A percentile compares a stretch with the other conserved stretches of the same genome.
phyloP scores from a whole-genome alignment of 2,888 invertebrate genomes.

The Xanthia togata region DNA sequence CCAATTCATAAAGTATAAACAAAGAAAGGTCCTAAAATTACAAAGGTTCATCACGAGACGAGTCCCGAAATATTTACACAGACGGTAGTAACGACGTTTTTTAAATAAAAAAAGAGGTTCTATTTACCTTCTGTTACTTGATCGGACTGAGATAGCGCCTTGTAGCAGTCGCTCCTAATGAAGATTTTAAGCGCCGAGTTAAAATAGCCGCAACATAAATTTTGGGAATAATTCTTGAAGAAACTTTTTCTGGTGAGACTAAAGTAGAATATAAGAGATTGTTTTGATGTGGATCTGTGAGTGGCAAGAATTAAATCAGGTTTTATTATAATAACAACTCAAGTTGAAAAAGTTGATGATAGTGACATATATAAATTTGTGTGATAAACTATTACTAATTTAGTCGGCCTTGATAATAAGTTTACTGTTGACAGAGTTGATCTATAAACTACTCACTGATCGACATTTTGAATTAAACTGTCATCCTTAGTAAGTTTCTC shows the following conservation, averaged over 20 bases:
- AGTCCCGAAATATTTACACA: conserved; percentile 57
- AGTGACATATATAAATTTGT: neutral
- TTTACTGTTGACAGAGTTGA: neutral
- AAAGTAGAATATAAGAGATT: conserved; percentile 52
- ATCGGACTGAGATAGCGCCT: conserved; percentile 61
- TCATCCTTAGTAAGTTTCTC: neutral
- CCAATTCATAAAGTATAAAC: conserved; percentile 52
- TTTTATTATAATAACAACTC: conserved; percentile 20
- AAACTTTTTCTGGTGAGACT: conserved; percentile 60
- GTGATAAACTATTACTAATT: neutral
- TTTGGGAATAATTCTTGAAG: conserved; percentile 58
- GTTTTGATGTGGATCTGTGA: conserved; percentile 51
- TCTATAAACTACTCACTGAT: neutral
- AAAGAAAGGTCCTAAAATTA: conserved; percentile 32
- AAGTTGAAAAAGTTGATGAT: conserved; percentile 12
- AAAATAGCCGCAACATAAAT: conserved; percentile 65
- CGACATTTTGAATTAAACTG: neutral
- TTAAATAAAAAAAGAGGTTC: conserved; percentile 45
- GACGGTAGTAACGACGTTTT: conserved; percentile 59
- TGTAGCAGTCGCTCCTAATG: conserved; percentile 60
- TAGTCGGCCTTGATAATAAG: neutral
- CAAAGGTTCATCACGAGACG: conserved; percentile 45
- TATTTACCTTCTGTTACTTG: conserved; percentile 59
- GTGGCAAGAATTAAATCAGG: conserved; percentile 32
- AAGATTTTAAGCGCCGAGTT: conserved; percentile 67